phyloP scores from a whole-genome alignment of 2,888 invertebrate genomes.

The Melanostoma scalare region DNA sequence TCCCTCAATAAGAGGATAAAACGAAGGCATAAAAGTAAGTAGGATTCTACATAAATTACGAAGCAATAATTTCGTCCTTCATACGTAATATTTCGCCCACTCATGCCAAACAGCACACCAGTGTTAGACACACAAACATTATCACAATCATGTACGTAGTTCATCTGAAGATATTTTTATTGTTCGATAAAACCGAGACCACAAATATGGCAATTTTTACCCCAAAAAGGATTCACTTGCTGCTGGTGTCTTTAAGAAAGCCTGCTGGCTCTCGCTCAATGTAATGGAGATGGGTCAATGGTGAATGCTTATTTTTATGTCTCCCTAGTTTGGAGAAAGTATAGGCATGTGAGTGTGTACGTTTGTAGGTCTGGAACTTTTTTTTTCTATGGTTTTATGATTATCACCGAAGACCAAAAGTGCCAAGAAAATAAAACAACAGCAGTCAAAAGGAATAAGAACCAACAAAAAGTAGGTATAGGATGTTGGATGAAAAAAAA shows the following conservation, averaged over 20 bases:
- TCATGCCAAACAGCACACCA: conserved; percentile 8
- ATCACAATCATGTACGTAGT: conserved; percentile 41
- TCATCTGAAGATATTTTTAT: conserved; percentile 63
- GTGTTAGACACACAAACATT: conserved; percentile 20
- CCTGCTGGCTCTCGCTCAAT: background rate
- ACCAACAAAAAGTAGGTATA: conserved; percentile 3
- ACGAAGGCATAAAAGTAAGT: conserved; percentile 36
- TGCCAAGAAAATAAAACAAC: conserved; percentile 58
- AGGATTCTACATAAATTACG: conserved; percentile 65
- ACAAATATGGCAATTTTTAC: conserved; percentile 47
- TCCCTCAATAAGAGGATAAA: conserved; percentile 59
- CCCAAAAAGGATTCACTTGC: conserved; percentile 34
- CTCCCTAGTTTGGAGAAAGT: conserved; percentile 5
- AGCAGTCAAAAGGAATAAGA: conserved; percentile 40
- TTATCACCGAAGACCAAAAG: conserved; percentile 57
- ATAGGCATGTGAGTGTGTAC: background rate
- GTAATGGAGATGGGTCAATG: conserved; percentile 9
- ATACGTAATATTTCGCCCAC: conserved; percentile 37
- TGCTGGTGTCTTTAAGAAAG: conserved; percentile 39
- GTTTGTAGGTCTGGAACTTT: conserved; percentile 28
- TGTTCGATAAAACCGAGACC: conserved; percentile 59
- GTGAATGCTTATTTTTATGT: conserved; percentile 24
- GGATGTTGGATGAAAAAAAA: background rate
- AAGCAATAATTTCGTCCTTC: conserved; percentile 68
- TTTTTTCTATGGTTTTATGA: conserved; percentile 56